phyloP scores from a whole-genome alignment of 2,888 invertebrate genomes.

The Troglohyphantes excavatus region DNA sequence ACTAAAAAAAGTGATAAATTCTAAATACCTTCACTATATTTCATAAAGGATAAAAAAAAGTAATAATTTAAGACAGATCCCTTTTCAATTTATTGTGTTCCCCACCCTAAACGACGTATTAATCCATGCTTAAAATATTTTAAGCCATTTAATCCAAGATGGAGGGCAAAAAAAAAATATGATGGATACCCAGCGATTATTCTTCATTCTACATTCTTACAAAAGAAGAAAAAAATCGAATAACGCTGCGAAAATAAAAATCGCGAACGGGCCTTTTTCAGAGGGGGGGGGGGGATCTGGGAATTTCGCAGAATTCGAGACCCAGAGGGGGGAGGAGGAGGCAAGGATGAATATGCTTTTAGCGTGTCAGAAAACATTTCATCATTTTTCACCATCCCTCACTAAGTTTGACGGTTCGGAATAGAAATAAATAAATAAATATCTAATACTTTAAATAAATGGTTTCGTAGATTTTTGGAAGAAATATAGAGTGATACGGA shows the following conservation, averaged over 20 bases:
- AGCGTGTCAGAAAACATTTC: conserved; percentile 72
- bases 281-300: conserved; percentile 2
- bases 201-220: conserved; percentile 66
- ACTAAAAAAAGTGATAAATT: not conserved
- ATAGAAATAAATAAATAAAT: conserved; percentile 74
- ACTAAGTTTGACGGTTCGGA: conserved; percentile 70
- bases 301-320: conserved; percentile 7
- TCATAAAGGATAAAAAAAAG: not conserved
- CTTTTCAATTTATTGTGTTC: not conserved
- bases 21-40: not conserved
- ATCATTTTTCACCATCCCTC: conserved; percentile 64
- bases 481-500: conserved; percentile 29
- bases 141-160: conserved; percentile 44
- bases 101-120: not conserved
- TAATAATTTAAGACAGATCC: not conserved
- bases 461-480: conserved; percentile 48
- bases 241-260: conserved; percentile 20
- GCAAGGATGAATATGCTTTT: conserved; percentile 73
- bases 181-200: conserved; percentile 66
- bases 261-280: conserved; percentile 25
- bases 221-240: conserved; percentile 33
- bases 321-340: not conserved
- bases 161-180: conserved; percentile 27
- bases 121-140: conserved; percentile 37
- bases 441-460: conserved; percentile 72